These are phyloP conservation scores for Clarias batrachus DNA, from an alignment of 2,113 vertebrate genomes.

Conservation along the genomic window DNA sequence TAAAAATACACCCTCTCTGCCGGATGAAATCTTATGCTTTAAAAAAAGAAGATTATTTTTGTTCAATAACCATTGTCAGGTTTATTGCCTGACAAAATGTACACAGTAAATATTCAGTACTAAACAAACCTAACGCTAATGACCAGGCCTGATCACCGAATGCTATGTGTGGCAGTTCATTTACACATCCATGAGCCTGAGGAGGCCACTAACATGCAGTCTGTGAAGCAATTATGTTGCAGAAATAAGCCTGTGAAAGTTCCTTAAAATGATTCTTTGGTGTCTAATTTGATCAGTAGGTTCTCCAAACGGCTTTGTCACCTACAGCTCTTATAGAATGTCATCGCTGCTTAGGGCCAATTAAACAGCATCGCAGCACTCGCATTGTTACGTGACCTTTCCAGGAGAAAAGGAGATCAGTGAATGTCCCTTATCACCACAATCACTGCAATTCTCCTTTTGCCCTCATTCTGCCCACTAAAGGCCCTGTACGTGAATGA, in stretches of 20 bases:
- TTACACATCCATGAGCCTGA: background rate
- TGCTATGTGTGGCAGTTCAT: constrained; percentile 12
- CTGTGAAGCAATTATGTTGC: constrained; percentile 26
- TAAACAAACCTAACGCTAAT: constrained; percentile 50
- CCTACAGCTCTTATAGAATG: constrained; percentile 3
- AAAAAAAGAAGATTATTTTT: constrained; percentile 10
- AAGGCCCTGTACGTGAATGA: constrained; percentile 41
- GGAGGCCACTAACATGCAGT: background rate
- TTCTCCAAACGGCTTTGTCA: background rate
- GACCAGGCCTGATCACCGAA: constrained; percentile 4
- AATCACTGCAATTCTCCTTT: constrained; percentile 28
- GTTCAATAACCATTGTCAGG: constrained; percentile 31
- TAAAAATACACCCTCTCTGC: background rate
- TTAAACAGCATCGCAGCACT: constrained; percentile 11
- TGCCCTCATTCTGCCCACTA: constrained; percentile 39
- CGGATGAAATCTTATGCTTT: background rate
- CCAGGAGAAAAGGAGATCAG: constrained; percentile 21
- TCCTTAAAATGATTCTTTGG: constrained; percentile 15
- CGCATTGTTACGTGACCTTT: constrained; percentile 14
- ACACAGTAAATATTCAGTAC: background rate
- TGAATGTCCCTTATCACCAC: constrained; percentile 32
- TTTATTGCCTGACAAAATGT: constrained; percentile 17
- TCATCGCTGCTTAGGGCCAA: constrained; percentile 14
- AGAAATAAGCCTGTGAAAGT: constrained; percentile 8
- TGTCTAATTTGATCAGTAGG: background rate